Percentiles rank a stretch among this genome's conserved stretches.
phyloP scores from a whole-genome alignment of 1,140 invertebrate species.

The Leucophenga varia region DNA sequence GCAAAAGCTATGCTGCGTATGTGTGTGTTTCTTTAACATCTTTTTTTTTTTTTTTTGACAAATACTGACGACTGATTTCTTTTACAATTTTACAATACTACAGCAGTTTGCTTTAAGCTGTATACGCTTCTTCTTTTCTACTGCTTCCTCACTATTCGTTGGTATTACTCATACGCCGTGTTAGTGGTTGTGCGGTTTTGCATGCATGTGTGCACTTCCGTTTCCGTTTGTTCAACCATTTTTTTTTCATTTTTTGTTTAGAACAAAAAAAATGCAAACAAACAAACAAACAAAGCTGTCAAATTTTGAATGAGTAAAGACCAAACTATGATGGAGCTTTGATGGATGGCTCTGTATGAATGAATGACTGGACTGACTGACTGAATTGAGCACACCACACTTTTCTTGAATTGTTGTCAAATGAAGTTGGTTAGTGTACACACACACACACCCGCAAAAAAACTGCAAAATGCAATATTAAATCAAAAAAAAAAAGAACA shows the following conservation, averaged over 20 bases:
- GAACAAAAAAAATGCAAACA: slow-evolving; percentile 15
- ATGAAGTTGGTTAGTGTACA: slow-evolving; percentile 21
- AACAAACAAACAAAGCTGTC: slow-evolving; percentile 51
- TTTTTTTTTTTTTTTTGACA: slow-evolving; percentile 22
- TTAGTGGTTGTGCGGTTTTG: slow-evolving; percentile 27
- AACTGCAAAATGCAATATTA: too few relatives aligned
- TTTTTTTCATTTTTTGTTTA: slow-evolving; percentile 25
- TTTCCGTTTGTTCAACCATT: too few relatives aligned
- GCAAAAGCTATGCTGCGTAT: too few relatives aligned
- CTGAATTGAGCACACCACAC: too few relatives aligned
- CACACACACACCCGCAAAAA: slow-evolving; percentile 18
- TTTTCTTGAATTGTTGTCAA: too few relatives aligned
- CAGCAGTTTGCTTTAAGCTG: not conserved
- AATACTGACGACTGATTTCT: slow-evolving; percentile 17
- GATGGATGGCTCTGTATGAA: slow-evolving; percentile 32
- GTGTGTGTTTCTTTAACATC: too few relatives aligned
- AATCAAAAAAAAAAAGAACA: too few relatives aligned
- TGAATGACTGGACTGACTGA: too few relatives aligned
- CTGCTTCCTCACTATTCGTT: slow-evolving; percentile 12
- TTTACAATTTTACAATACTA: too few relatives aligned
- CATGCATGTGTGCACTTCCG: slow-evolving; percentile 31
- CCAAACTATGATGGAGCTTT: slow-evolving; percentile 43
- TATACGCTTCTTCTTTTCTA: slow-evolving; percentile 11
- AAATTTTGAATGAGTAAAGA: slow-evolving; percentile 54
- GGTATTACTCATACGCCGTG: slow-evolving; percentile 14